Conservation (phyloP, 1,140 invertebrate genomes). For the Drosophila tsacasi region DNA sequence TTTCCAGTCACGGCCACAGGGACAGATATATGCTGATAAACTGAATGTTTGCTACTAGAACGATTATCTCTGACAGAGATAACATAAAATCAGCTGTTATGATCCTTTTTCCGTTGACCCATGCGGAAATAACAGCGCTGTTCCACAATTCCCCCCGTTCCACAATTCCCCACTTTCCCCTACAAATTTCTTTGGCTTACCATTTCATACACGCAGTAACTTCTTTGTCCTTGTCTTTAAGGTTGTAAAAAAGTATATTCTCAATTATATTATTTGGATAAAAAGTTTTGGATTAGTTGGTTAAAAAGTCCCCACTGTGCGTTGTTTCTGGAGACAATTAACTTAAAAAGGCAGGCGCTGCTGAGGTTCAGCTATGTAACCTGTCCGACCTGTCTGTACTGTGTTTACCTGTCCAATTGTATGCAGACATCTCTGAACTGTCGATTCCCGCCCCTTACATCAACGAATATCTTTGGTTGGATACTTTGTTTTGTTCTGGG, state of each 20-base stretch:
- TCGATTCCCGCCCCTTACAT: conserved; percentile 2
- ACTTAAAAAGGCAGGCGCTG: not conserved
- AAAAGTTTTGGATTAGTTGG: not conserved
- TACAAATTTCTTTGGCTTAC: too few relatives aligned
- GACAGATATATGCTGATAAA: too few relatives aligned
- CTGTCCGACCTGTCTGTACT: not conserved
- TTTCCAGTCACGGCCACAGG: too few relatives aligned
- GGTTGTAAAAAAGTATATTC: not conserved
- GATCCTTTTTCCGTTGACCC: too few relatives aligned
- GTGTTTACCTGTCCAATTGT: conserved; percentile 9
- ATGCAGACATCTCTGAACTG: conserved; percentile 1
- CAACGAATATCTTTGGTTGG: not conserved
- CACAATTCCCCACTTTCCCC: too few relatives aligned
- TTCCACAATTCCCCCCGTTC: too few relatives aligned
- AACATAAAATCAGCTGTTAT: too few relatives aligned
- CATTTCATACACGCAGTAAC: too few relatives aligned
- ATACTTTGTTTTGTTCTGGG: conserved; percentile 8
- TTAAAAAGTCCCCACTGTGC: not conserved
- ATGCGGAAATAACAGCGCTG: too few relatives aligned
- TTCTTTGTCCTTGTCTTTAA: too few relatives aligned
- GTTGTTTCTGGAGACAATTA: not conserved
- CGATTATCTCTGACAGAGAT: too few relatives aligned
- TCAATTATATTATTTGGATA: not conserved
- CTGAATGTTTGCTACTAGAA: too few relatives aligned
- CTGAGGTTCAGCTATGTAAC: conserved; percentile 5